Base-by-base conservation (phyloP, 2,888 invertebrate species). In the Pyralis farinalis region DNA sequence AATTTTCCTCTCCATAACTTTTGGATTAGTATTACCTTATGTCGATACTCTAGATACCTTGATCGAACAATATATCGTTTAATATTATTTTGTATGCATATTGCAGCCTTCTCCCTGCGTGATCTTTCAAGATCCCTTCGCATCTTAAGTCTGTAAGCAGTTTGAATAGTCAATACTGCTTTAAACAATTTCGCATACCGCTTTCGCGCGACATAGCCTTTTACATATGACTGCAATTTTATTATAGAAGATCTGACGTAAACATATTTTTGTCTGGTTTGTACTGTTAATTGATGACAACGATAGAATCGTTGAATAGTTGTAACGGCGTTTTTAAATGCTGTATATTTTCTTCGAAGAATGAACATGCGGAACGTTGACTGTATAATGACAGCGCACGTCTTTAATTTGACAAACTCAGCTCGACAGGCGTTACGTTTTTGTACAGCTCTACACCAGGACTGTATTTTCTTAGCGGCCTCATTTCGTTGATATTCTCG, bases 261-360 rank as follows among this genome's bases (percentile, higher is more conserved):
- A 11, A 71, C 3, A 44, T 69, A 83, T 22, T 46, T 51, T 44
- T 54, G 53, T 46, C 71, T 70, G 44, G 63, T 57, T 25, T 27
- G 43, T 28, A 47, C 55, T 3, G 61, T 58, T 34, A 71, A 44
- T 53, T 55, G 71, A 37, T 71, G 71, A 10, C 71, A 78, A 8
- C 89, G 80, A 51, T 81, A 84, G 22, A 60, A 60, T 12, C 62
- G 63, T 53, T 92, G 91, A 45, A 91, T 67, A 8, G 52, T 63
- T 22, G 65, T 21, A 1, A 76, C 56, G 9, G 68, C 72, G 11
- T 64, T 51, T 44, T 55, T 64, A 21, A 71, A 47, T 40, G 49
- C 37, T 7, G 55, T 37, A 48, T 57, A 74, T 53, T 58, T 50
- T 45, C 72, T 77, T 29, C 71, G 70, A 33, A 49, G 39, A 8